Conservation (phyloP, 2,888 invertebrate species). For the Temnothorax rugatulus region DNA sequence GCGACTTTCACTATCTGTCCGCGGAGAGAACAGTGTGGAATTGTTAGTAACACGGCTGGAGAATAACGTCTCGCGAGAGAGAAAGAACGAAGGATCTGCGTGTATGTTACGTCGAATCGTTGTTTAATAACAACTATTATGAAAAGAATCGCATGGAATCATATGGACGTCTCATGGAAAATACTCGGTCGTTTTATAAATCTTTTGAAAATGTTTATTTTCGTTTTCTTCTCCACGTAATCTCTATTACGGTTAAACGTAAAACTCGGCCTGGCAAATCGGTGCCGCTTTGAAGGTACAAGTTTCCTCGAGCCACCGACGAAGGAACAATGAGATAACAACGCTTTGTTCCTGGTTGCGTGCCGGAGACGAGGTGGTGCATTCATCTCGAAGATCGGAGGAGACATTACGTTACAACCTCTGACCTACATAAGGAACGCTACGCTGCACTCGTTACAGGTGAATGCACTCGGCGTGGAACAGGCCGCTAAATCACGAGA, state of each 20-base stretch:
- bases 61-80: slow-evolving; percentile 43
- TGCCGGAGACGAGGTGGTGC: background rate
- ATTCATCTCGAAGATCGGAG: slow-evolving; percentile 25
- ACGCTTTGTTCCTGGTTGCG: background rate
- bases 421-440: slow-evolving; percentile 79
- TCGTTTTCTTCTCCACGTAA: background rate
- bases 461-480: slow-evolving; percentile 76
- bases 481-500: slow-evolving; percentile 44
- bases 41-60: slow-evolving; percentile 61
- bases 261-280: background rate
- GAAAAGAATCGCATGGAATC: background rate
- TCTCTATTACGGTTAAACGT: background rate
- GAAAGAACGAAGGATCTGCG: background rate
- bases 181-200: background rate
- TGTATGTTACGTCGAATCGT: too few species aligned
- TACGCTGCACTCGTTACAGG: slow-evolving; percentile 78
- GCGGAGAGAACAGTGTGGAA: slow-evolving; percentile 66
- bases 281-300: background rate
- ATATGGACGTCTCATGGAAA: background rate
- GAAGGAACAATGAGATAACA: background rate
- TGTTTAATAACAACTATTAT: background rate
- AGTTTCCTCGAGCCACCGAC: background rate
- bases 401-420: slow-evolving; percentile 74
- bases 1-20: slow-evolving; percentile 79
- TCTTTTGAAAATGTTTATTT: background rate